Base-by-base conservation (phyloP, 2,113 vertebrate species). In the Catharus bicknelli region DNA sequence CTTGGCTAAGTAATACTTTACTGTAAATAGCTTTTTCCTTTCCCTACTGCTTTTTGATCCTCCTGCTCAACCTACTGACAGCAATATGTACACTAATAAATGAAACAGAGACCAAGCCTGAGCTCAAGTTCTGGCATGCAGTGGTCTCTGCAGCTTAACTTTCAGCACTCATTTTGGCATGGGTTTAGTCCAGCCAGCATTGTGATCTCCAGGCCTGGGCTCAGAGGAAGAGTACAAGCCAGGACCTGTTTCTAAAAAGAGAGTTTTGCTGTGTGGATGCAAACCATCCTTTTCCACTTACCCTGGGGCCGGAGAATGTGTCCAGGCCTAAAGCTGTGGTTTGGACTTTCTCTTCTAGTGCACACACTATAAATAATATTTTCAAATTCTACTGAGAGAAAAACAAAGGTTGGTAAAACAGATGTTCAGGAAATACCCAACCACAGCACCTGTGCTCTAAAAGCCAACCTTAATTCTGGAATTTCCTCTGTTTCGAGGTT, bases 1-100 rank as follows among this genome's bases (percentile, higher is more conserved):
- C 79, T 77, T 70, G 30, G 72, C 51, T 61, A 62, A 83, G 68
- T 62, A 72, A 69, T 13, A 26, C 72, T 83, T 91, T 59, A 90
- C 79, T 1, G 4, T 90, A 93, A 93, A 93, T 51, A 94, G 48
- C 25, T 83, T 51, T 88, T 83, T 85, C 40, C 67, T 85, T 69
- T 86, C 53, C 40, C 43, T 59, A 5, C 23, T 88, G 29, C 32
- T 94, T 95, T 95, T 96, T 95, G 82, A 95, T 93, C 85, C 22
- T 90, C 38, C 62, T 91, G 50, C 67, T 77, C 58, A 85, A 50
- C 48, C 72, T 90, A 58, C 72, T 77, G 76, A 57, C 68, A 38
- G 10, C 38, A 91, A 53, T 74, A 69, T 38, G 25, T 61, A 53
- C 68, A 23, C 6, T 83, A 83, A 83, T 61, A 83, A 90, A 82